Base-by-base conservation (phyloP, 2,797 vertebrate species). In the Oceanodroma leucorhoa region DNA sequence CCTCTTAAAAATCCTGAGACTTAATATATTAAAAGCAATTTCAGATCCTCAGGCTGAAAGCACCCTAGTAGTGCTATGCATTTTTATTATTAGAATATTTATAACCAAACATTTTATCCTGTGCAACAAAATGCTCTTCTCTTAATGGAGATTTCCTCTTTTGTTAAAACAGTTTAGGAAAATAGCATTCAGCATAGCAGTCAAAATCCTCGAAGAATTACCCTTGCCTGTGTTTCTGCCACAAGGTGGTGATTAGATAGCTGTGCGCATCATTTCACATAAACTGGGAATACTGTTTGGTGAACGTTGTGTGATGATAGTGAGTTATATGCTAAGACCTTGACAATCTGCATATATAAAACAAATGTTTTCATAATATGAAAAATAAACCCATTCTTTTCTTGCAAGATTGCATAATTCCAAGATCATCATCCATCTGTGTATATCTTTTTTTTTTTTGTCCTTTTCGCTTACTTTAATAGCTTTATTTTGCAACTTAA, bases 401-500 rank as follows among this genome's bases (percentile, higher is more conserved):
- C 94, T 95, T 24, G 46, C 91, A 97, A 75, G 93, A 94, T 96
- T 97, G 91, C 83, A 95, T 97, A 97, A 97, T 98, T 97, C 88
- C 90, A 90, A 96, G 94, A 96, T 97, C 93, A 96, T 97, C 95
- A 95, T 91, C 97, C 98, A 98, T 98, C 98, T 98, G 98, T 98
- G 97, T 98, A 95, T 97, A 92, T 96, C 70, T 55, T 95, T 95
- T 97, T 97, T 87, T 97, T 97, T 87, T 91, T 95, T 96, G n/a
- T 87, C 83, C 95, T 96, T 97, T 98, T 97, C 96, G 76, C 97
- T 98, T 98, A 97, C 94, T 97, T 97, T 98, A 98, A 98, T 98
- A 96, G 97, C 93, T 98, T 97, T 98, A 98, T 98, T 98, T 98
- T 98, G 97, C 96, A 97, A 97, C 94, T 97, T 97, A 97, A 97